A percentile compares a stretch with the other conserved stretches of the same genome.
phyloP scores from a whole-genome alignment of 2,113 vertebrate genomes.

The Rhinopomastus cyanomelas region DNA sequence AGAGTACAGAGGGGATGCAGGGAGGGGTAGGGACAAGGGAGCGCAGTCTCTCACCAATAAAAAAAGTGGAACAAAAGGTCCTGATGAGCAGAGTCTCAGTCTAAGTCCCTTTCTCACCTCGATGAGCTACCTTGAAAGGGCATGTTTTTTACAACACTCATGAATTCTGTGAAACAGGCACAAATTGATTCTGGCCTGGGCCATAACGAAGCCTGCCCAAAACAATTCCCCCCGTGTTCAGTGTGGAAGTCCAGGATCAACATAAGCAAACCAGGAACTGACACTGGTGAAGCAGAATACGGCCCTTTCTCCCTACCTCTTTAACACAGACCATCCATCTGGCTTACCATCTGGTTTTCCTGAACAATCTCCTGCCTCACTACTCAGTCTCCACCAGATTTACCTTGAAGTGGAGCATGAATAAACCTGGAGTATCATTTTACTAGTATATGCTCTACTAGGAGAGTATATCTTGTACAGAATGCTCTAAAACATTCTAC shows the following conservation, averaged over 20 bases:
- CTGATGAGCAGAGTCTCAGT: neutral
- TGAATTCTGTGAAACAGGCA: neutral
- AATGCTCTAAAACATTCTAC: neutral
- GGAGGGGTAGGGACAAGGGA: conserved; percentile 20
- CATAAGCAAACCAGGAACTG: neutral
- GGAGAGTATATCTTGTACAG: no score
- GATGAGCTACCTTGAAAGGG: neutral
- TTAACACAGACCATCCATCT: neutral
- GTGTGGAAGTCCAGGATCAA: neutral
- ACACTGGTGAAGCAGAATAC: neutral
- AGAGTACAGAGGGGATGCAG: conserved; percentile 55
- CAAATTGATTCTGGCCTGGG: neutral
- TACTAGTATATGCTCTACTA: neutral
- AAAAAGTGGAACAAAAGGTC: neutral
- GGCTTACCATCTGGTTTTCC: neutral
- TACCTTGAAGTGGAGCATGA: neutral
- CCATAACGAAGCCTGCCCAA: neutral
- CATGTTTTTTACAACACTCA: neutral
- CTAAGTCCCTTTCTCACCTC: neutral
- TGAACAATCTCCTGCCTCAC: neutral
- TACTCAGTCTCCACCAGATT: neutral
- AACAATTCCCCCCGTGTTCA: neutral
- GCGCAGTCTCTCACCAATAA: conserved; percentile 53
- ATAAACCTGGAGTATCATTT: neutral
- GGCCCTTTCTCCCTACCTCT: neutral